Evolutionary conservation across 2,797 vertebrate species (phyloP), one percentile per base, ranked within the genome.

Genomic region (Lemur catta): DNA sequence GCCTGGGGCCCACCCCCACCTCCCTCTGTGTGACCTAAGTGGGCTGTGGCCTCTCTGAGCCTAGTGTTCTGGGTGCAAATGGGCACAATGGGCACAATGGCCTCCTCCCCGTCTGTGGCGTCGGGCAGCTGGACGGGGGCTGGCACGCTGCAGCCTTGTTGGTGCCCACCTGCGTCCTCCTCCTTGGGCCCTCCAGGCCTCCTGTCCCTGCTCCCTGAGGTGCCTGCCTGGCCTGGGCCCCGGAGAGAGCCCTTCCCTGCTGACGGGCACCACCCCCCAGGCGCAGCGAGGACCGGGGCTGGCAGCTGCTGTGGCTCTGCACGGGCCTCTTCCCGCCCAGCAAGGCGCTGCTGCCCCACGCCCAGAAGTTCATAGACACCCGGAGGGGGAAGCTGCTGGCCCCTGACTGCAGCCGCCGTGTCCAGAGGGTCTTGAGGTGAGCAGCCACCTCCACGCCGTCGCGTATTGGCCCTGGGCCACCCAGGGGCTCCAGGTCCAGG

Each of bases 271-370:
- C n/a, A 0, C n/a, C 10, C 97, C 65, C 6, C 98, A 99, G 99
- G 98, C 99, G 99, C 97, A 99, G 99, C 0, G 52, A 99, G 89
- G 99, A 99, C 96, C 99, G 98, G 84, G 99, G 99, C 94, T 99
- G 99, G 99, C 99, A 99, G 98, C 98, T 99, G 85, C 98, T 99
- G 41, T 99, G 99, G 99, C 99, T 99, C 41, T 99, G 99, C 98
- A 99, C 99, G 0, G 99, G 99, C 67, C 99, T 99, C 91, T 99
- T 99, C 93, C 98, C 99, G 0, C 99, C 99, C 2, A 98, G 99
- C 95, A 99, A 99, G 95, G 90, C 98, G 0, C 98, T 99, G 84
- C 98, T 99, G 88, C 99, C 98, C 84, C 99, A 99, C 0, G 78
- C 99, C n/a, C 99, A 99, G 98, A 99, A 99, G 63, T 99, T 99